Evolutionary conservation across 2,888 invertebrate species (phyloP), one percentile per base, ranked within the genome.

Genomic region (Drepanosiphum platanoidis): DNA sequence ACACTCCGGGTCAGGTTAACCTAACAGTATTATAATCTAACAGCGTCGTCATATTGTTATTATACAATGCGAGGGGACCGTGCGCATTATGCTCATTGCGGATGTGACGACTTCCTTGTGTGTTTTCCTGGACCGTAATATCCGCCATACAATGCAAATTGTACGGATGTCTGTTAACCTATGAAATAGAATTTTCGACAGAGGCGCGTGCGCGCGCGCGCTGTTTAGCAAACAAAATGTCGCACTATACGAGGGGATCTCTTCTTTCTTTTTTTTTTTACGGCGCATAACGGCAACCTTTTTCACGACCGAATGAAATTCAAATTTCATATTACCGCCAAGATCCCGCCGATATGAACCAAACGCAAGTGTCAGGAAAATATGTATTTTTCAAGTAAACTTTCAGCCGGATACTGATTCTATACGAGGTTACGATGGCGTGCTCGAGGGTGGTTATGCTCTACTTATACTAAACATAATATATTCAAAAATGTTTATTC

Each of bases 61-160:
- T 61, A 15, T 30, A 64, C 27, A 42, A 34, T 80, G 70, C 36
- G 52, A 68, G 32, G 42, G 32, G n/a, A 18, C 30, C 13, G 22
- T 39, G 32, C 46, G n/a, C 46, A 46, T 34, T 68, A 79, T 79
- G 32, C 22, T 46, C 27, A 46, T 79, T 46, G 34, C 18, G 52
- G 80, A 52, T 52, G 34, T 52, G 52, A 80, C 34, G 68, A 80
- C 46, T 80, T 80, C 52, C 66, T 79, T 27, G 42, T 30, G 22
- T n/a, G 32, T 66, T 79, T 68, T 66, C 42, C 79, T 34, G 68
- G 32, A 80, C 34, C 68, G 27, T 36, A 52, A 80, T 80, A 80
- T 79, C 52, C 52, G 36, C 52, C 11, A 22, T 8, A 34, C 46
- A 9, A 68, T 46, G 32, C 34, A 52, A 79, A 79, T 68, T 46